Conservation (phyloP, 2,797 vertebrate species). For the Sphaeramia orbicularis region DNA sequence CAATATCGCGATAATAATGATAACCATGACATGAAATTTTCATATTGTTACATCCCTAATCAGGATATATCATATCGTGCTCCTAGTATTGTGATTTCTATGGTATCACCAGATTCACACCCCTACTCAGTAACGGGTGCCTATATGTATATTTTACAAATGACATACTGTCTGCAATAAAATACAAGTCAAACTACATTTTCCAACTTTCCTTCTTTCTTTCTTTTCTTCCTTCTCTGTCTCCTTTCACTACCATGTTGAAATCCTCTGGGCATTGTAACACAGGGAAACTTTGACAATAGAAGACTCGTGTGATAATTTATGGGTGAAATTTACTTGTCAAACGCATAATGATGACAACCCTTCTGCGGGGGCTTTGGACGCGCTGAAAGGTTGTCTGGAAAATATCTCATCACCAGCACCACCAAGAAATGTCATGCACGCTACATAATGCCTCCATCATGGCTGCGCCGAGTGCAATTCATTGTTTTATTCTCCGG, state of each 20-base stretch:
- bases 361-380: constrained; percentile 16
- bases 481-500: constrained; percentile 21
- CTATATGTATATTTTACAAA: too few species aligned
- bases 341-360: constrained; percentile 17
- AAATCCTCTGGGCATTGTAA: constrained; percentile 4
- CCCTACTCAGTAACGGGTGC: too few species aligned
- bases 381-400: constrained; percentile 4
- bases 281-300: not conserved
- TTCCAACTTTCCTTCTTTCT: too few species aligned
- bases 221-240: constrained; percentile 10
- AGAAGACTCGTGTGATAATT: constrained; percentile 6
- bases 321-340: constrained; percentile 7
- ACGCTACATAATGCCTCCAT: not conserved
- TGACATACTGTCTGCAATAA: too few species aligned
- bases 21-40: too few species aligned
- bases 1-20: too few species aligned
- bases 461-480: not conserved
- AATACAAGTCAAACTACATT: too few species aligned
- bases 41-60: too few species aligned
- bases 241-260: not conserved
- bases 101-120: too few species aligned
- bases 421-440: constrained; percentile 29
- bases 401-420: constrained; percentile 24
- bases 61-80: too few species aligned
- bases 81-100: too few species aligned